Evolutionary conservation across 2,797 vertebrate genomes (phyloP), one percentile per base, ranked within the genome.

Genomic region (Lacerta bilineata): DNA sequence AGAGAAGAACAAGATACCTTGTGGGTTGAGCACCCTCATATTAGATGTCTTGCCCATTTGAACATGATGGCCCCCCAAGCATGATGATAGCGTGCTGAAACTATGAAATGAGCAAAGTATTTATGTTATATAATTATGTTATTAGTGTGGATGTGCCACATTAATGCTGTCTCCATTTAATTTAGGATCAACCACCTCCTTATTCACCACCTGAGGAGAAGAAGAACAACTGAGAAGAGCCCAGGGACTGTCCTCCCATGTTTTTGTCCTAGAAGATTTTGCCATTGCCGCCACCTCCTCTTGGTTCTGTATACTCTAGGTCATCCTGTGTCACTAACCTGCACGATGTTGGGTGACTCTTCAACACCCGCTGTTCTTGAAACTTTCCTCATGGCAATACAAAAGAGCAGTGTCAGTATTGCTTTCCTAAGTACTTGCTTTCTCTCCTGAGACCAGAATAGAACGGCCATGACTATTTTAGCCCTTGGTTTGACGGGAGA

Each of bases 131-230:
- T 33, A 33, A 33, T 33, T 33, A 33, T 33, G 33, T 33, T 33
- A 33, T 33, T 33, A 33, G 33, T 33, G 33, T 80, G n/a, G 29
- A 25, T 80, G 1, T 84, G 27, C 75, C 93, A 82, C 94, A 59
- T 46, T 88, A 13, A 69, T 43, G 15, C 20, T 55, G 3, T 18
- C 71, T 1, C 87, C 2, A 91, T 92, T 88, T 18, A 64, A 66
- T 90, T 72, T 93, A 98, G 98, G 98, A 98, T 91, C 97, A 97
- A 74, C 98, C 98, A 89, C 98, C 98, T 93, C 98, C 98, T 3
- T 99, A 98, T 36, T 90, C 97, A 88, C 97, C 98, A 91, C 95
- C 96, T 87, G 97, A 98, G 50, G 97, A 98, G 25, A 99, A 99
- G 96, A 99, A 99, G 93, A 97, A 95, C 84, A 97, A 97, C 90